Base-by-base conservation (phyloP, 2,888 invertebrate species). In the Pyrochroa serraticornis region DNA sequence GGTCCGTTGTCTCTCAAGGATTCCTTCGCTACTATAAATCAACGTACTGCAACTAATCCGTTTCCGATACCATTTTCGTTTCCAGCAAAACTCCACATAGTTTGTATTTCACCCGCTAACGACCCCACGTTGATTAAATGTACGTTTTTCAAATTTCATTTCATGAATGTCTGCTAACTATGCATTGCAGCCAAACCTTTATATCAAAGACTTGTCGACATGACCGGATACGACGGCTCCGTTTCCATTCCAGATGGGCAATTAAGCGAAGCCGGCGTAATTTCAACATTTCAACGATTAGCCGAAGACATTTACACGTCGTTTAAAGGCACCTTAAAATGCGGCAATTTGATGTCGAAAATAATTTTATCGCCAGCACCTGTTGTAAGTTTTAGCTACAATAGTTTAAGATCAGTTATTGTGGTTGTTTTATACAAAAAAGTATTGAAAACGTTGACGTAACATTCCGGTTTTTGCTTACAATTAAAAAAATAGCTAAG, bases 141-240 rank as follows among this genome's bases (percentile, higher is more conserved):
- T 78, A 71, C 66, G 71, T 65, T 43, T 37, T 35, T 2, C 39
- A 3, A 12, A 10, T 39, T 39, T 9, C 7, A 42, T 34, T 9
- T 6, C 31, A 33, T 13, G 7, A 0, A 32, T 8, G 7, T 10
- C 30, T 38, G 1, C 2, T 22, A 9, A 38, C 22, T 38, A 1
- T 1, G 2, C 12, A 9, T 7, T 10, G 12, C 77, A 81, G 86
- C 88, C 10, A 82, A 90, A 76, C 87, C 90, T 6, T 77, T 90
- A 6, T 93, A 93, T 77, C 91, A 94, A 75, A 86, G 90, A 75
- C 82, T 95, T 35, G 85, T 93, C 37, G 93, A 95, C 69, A 76
- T 90, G 12, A 90, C 88, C 38, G 87, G 88, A 12, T 84, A 85
- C 14, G 87, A 87, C 63, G 89, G 90, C 53, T 76, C 80, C 35